A percentile compares a stretch with the other conserved stretches of the same genome.
These are phyloP conservation scores for Notocelia uddmanniana DNA, from an alignment of 2,888 invertebrate genomes.

Conservation along the genomic window DNA sequence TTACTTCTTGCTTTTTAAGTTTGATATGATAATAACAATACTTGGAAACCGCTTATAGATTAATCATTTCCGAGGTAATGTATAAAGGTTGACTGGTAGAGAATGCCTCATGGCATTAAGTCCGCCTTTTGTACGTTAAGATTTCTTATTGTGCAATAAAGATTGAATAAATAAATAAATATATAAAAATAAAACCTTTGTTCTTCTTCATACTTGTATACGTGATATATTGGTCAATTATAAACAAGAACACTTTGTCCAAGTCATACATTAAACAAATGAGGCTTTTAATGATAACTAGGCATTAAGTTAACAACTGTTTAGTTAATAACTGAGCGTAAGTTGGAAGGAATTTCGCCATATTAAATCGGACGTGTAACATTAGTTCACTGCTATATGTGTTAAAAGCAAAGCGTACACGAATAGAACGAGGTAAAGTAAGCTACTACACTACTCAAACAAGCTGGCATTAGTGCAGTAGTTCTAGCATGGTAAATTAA, in stretches of 20 bases:
- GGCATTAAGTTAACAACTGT: too few relatives aligned
- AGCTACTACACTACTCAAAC: neutral
- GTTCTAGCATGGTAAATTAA: neutral
- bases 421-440: conserved; percentile 12
- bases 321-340: conserved; percentile 9
- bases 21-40: too few relatives aligned
- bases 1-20: too few relatives aligned
- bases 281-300: conserved; percentile 20
- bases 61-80: too few relatives aligned
- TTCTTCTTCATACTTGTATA: neutral
- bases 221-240: neutral
- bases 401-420: conserved; percentile 3
- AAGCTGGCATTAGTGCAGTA: neutral
- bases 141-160: too few relatives aligned
- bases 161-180: too few relatives aligned
- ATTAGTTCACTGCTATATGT: conserved; percentile 8
- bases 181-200: neutral
- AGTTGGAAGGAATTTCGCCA: conserved; percentile 26
- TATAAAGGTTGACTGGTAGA: too few relatives aligned
- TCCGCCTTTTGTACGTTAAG: too few relatives aligned
- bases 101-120: too few relatives aligned
- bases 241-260: neutral
- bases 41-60: too few relatives aligned
- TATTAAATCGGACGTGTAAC: conserved; percentile 10
- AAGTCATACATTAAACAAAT: conserved; percentile 6